Evolutionary conservation across 2,797 vertebrate genomes (phyloP), one percentile per base, ranked within the genome.

Genomic region (Microcaecilia unicolor): DNA sequence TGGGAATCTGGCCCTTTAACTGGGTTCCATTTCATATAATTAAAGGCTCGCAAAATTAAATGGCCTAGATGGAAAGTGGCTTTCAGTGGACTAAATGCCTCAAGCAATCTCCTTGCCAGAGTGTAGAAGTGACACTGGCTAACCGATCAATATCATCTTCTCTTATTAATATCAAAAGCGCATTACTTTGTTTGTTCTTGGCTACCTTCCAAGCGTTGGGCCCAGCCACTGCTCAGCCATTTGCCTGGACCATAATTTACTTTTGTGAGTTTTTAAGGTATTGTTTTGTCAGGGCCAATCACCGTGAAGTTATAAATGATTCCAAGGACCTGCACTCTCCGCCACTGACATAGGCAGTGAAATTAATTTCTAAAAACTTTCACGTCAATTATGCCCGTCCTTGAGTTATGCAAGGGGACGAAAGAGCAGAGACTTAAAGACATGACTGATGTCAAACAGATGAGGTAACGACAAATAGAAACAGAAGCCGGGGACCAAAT

Each of bases 201-300:
- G 89, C 89, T 63, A 57, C 1, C 25, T 56, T 88, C 90, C 92
- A 90, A 75, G 77, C 48, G 74, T 39, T 21, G 41, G 62, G 74
- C 60, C 81, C 76, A 64, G 58, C 77, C 62, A 51, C 25, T 63
- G 50, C 48, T 75, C 75, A 86, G 82, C 89, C 90, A 89, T 93
- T 94, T 94, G 89, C 88, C 73, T 61, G 70, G 81, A 78, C 86
- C 85, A 89, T 97, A 94, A 97, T 98, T 96, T 93, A 97, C 90
- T 97, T 97, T 92, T 74, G 83, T 88, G 88, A 90, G 88, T 95
- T 98, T 93, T 95, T 94, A 97, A 91, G 90, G 91, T 92, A 97
- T 97, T 98, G 92, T 98, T 98, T 97, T 97, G 92, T 98, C 93
- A 97, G 85, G 87, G 80, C 91, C 91, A 96, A 96, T 96, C 89